phyloP scores from a whole-genome alignment of 2,888 invertebrate genomes.

The Agrenia bidenticulata region DNA sequence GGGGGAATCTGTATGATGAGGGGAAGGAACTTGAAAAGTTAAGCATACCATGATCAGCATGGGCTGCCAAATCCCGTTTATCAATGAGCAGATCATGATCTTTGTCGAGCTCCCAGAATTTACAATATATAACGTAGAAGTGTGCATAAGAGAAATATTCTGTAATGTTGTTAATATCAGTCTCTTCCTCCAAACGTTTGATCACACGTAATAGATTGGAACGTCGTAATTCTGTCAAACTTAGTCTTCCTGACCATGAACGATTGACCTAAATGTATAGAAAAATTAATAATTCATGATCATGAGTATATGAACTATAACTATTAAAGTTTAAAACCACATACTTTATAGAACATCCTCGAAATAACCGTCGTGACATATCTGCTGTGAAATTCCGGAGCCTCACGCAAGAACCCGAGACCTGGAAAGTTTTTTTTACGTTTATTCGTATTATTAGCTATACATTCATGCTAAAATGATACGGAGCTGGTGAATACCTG shows the following conservation, averaged over 20 bases:
- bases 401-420: slow-evolving; percentile 93
- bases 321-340: no score
- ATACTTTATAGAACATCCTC: slow-evolving; percentile 52
- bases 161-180: slow-evolving; percentile 88
- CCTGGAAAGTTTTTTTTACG: slow-evolving; percentile 31
- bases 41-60: slow-evolving; percentile 87
- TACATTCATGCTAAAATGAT: background rate
- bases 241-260: slow-evolving; percentile 93
- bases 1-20: background rate
- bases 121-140: slow-evolving; percentile 99
- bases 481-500: slow-evolving; percentile 62
- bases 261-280: slow-evolving; percentile 92
- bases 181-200: slow-evolving; percentile 85
- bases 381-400: slow-evolving; percentile 97
- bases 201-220: slow-evolving; percentile 79
- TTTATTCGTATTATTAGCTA: background rate
- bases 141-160: slow-evolving; percentile 92
- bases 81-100: slow-evolving; percentile 97
- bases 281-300: slow-evolving; percentile 41
- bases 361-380: slow-evolving; percentile 88
- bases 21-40: slow-evolving; percentile 1
- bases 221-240: slow-evolving; percentile 81
- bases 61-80: slow-evolving; percentile 87
- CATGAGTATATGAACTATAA: no score
- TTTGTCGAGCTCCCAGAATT: slow-evolving; percentile 98